Evolutionary conservation across 1,140 invertebrate genomes (phyloP).

Genomic region (Olivierus martensii): DNA sequence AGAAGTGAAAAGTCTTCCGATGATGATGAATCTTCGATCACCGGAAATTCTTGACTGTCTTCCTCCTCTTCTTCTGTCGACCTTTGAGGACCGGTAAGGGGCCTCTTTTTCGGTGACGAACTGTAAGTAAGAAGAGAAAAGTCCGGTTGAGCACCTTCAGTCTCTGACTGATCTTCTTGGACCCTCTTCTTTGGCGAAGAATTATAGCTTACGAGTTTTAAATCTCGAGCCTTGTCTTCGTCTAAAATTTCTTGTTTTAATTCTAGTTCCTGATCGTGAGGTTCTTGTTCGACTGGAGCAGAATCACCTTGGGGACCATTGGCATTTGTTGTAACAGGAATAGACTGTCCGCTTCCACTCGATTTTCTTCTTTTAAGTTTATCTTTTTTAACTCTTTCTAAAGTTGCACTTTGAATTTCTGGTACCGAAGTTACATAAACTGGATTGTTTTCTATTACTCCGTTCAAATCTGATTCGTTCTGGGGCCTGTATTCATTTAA

Average conservation of each 20-base stretch:
- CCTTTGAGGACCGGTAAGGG: no score
- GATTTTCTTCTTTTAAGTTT: not conserved
- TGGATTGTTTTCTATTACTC: constrained; percentile 48
- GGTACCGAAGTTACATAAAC: constrained; percentile 62
- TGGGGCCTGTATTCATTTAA: constrained; percentile 44
- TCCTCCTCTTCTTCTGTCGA: no score
- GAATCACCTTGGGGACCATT: constrained; percentile 14
- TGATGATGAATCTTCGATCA: not conserved
- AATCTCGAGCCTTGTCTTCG: not conserved
- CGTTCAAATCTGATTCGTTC: constrained; percentile 47
- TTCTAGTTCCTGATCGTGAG: constrained; percentile 15
- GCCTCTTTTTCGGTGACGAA: no score
- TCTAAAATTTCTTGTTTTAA: constrained; percentile 17
- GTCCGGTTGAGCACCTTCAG: no score
- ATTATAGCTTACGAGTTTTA: no score
- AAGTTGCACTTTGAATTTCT: constrained; percentile 29
- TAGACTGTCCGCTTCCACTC: not conserved
- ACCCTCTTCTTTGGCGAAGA: no score
- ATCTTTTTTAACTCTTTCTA: constrained; percentile 14
- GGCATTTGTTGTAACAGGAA: constrained; percentile 17
- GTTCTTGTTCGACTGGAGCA: constrained; percentile 2
- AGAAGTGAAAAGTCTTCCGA: no score
- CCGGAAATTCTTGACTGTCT: not conserved
- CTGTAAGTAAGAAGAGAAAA: no score
- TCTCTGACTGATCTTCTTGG: no score